phyloP scores from a whole-genome alignment of 2,113 vertebrate species.

The Pantherophis guttatus region DNA sequence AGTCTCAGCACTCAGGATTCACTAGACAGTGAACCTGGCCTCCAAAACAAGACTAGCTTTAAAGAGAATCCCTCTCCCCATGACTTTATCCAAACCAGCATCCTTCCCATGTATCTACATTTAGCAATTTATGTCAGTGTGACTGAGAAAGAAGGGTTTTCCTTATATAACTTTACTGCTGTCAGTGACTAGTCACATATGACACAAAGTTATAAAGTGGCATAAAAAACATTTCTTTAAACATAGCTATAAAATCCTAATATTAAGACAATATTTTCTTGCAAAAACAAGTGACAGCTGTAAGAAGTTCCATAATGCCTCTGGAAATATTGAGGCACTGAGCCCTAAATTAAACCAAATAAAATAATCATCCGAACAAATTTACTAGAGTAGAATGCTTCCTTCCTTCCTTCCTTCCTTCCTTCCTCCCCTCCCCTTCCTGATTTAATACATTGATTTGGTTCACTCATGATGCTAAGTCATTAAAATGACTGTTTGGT shows the following conservation, averaged over 20 bases:
- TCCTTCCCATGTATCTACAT: neutral
- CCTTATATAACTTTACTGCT: neutral
- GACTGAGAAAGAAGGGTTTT: neutral
- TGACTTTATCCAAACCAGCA: neutral
- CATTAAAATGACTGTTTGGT: neutral
- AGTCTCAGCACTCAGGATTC: neutral
- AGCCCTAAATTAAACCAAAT: neutral
- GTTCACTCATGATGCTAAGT: neutral
- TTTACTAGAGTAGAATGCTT: neutral
- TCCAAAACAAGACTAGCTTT: neutral
- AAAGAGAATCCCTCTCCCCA: neutral
- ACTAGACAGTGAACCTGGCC: neutral
- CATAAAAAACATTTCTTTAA: neutral
- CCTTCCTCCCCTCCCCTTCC: neutral
- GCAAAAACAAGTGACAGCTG: neutral
- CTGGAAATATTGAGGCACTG: neutral
- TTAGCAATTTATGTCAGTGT: neutral
- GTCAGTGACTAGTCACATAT: neutral
- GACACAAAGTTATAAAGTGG: neutral
- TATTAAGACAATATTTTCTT: neutral
- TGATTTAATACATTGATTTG: neutral
- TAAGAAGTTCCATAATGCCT: neutral
- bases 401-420: neutral
- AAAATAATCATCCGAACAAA: neutral
- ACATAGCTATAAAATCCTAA: neutral